Percentiles rank a stretch among this genome's conserved stretches.
Evolutionary conservation across 2,113 vertebrate genomes (phyloP).

Genomic region (Bucco capensis): DNA sequence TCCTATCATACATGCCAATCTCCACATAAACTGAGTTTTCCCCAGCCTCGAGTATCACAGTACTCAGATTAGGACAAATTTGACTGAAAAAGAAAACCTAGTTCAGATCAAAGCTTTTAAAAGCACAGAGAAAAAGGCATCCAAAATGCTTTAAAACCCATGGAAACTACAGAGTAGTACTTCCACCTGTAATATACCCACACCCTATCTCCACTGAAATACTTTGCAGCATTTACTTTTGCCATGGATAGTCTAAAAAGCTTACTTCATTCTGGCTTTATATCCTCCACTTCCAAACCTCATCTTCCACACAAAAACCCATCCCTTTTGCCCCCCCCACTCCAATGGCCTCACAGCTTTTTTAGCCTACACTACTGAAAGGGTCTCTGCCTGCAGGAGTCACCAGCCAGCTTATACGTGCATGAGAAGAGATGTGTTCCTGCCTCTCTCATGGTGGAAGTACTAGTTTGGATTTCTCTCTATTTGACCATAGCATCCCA

Average conservation of each 20-base stretch:
- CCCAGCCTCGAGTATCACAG: not conserved
- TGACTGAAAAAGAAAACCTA: not conserved
- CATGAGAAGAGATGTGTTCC: not conserved
- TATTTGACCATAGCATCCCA: not conserved
- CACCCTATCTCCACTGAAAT: not conserved
- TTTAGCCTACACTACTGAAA: not conserved
- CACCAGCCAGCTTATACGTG: not conserved
- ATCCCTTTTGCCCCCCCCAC: too few species aligned
- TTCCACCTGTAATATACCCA: not conserved
- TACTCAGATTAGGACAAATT: not conserved
- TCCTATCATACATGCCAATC: not conserved
- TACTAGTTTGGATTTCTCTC: not conserved
- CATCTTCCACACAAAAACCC: not conserved
- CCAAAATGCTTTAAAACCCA: not conserved
- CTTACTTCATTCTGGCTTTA: not conserved
- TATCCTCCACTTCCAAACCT: not conserved
- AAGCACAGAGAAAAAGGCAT: not conserved
- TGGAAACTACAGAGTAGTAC: not conserved
- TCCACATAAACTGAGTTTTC: not conserved
- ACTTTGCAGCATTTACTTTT: not conserved
- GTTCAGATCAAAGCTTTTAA: not conserved
- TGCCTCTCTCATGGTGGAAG: rapidly evolving
- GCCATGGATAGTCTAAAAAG: not conserved
- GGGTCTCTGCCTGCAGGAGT: not conserved
- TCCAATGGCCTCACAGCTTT: not conserved